A percentile compares a stretch with the other conserved stretches of the same genome.
Evolutionary conservation across 1,140 invertebrate species (phyloP).

Genomic region (Ericerus pela): DNA sequence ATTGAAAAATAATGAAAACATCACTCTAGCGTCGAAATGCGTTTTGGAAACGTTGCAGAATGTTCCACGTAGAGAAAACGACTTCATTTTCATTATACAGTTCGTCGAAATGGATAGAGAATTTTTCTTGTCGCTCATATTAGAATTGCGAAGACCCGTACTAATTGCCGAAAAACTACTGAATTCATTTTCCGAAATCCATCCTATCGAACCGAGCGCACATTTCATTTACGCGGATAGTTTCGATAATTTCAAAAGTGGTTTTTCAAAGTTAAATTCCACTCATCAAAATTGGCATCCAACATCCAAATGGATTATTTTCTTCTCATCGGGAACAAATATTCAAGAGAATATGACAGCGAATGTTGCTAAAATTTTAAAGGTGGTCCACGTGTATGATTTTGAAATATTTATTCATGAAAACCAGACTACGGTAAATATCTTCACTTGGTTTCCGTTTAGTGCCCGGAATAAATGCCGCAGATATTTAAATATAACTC

Average conservation of each 20-base stretch:
- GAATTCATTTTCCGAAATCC: neutral
- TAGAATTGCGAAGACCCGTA: no score
- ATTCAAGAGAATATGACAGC: neutral
- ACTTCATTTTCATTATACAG: no score
- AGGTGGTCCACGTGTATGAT: neutral
- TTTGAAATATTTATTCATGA: neutral
- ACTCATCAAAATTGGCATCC: conserved; percentile 1
- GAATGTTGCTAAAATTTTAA: neutral
- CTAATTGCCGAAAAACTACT: neutral
- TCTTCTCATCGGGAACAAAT: neutral
- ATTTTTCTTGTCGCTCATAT: no score
- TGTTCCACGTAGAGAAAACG: no score
- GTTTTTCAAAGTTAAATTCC: neutral
- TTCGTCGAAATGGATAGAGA: no score
- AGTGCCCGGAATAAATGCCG: neutral
- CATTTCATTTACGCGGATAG: neutral
- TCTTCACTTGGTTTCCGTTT: neutral
- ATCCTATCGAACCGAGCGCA: neutral
- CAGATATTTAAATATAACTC: neutral
- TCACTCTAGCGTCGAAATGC: no score
- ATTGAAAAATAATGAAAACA: no score
- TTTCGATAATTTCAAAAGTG: neutral
- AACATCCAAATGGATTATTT: neutral
- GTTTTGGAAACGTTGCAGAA: no score
- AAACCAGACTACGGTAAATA: neutral